phyloP scores from a whole-genome alignment of 2,113 vertebrate species.

The Hemibagrus wyckioides region DNA sequence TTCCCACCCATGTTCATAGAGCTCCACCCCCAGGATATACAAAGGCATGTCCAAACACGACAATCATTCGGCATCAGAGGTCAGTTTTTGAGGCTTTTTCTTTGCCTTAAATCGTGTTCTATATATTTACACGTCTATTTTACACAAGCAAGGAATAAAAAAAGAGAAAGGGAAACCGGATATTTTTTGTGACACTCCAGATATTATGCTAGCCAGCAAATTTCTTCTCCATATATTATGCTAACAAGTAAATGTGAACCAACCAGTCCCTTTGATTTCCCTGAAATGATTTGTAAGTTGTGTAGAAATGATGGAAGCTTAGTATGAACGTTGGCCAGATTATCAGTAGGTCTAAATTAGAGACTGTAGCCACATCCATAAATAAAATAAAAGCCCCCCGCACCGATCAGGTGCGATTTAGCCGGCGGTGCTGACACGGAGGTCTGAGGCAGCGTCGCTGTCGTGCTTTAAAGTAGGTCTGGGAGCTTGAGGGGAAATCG shows the following conservation, averaged over 20 bases:
- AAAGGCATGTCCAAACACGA: neutral
- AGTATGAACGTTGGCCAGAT: neutral
- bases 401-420: neutral
- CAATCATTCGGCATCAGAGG: no score
- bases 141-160: neutral
- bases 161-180: neutral
- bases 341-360: neutral
- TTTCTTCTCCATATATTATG: neutral
- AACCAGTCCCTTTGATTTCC: neutral
- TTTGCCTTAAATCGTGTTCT: neutral
- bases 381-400: neutral
- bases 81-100: no score
- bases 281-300: neutral
- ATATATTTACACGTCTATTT: neutral
- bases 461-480: slow-evolving; percentile 24
- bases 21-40: neutral
- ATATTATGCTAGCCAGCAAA: no score
- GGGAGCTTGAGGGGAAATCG: slow-evolving; percentile 5
- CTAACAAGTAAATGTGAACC: neutral
- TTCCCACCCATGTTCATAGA: neutral
- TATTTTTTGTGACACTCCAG: neutral
- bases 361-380: neutral
- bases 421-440: neutral
- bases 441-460: neutral
- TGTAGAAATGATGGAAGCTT: no score